A percentile compares a stretch with the other conserved stretches of the same genome.
phyloP scores from a whole-genome alignment of 2,113 vertebrate genomes.

The Scomber colias region DNA sequence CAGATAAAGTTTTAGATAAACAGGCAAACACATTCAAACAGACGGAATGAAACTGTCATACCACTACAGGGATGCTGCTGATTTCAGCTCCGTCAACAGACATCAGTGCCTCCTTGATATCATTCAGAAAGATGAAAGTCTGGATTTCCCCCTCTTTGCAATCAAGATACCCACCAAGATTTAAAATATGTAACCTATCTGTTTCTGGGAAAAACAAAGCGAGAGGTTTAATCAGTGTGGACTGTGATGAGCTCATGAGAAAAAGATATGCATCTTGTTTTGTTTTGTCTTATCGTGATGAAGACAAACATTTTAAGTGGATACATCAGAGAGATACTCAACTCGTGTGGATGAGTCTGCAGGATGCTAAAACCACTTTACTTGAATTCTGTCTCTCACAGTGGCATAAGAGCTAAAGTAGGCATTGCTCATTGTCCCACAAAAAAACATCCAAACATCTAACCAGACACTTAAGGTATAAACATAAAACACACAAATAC shows the following conservation, averaged over 20 bases:
- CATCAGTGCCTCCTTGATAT: slow-evolving; percentile 10
- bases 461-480: not conserved
- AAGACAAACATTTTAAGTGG: slow-evolving; percentile 60
- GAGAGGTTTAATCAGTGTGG: slow-evolving; percentile 51
- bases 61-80: not conserved
- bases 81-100: slow-evolving; percentile 44
- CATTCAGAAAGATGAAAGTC: slow-evolving; percentile 59
- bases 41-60: slow-evolving; percentile 20
- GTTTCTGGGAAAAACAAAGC: slow-evolving; percentile 32
- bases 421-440: not conserved
- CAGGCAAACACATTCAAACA: slow-evolving; percentile 37
- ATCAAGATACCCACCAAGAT: slow-evolving; percentile 67
- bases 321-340: slow-evolving; percentile 23
- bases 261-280: slow-evolving; percentile 52
- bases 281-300: slow-evolving; percentile 66
- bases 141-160: slow-evolving; percentile 30
- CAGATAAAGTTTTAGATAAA: slow-evolving; percentile 43
- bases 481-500: not conserved
- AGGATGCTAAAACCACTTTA: slow-evolving; percentile 36
- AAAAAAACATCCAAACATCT: not conserved
- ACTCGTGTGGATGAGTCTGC: not conserved
- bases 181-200: slow-evolving; percentile 38
- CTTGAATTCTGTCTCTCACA: slow-evolving; percentile 9
- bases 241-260: slow-evolving; percentile 60
- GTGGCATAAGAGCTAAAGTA: not conserved